These are phyloP conservation scores for Drosophila tani DNA, from an alignment of 1,140 invertebrate species.

Conservation along the genomic window DNA sequence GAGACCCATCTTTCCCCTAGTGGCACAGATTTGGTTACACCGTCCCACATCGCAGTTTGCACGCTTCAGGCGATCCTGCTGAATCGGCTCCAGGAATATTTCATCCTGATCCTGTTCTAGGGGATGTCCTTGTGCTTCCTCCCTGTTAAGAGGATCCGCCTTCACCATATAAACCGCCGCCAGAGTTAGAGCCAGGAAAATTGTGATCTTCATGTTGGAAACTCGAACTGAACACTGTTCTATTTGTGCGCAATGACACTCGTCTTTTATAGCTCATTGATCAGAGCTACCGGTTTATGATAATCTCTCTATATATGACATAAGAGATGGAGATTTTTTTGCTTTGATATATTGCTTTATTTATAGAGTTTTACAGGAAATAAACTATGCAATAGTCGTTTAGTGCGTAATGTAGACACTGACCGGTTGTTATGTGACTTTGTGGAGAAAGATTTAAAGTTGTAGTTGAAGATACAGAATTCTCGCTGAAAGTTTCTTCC, in stretches of 20 bases:
- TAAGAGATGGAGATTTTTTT: neutral
- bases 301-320: neutral
- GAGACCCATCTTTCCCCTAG: too few species aligned
- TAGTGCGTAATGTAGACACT: constrained; percentile 4
- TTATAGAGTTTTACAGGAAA: constrained; percentile 2
- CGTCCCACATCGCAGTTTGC: too few species aligned
- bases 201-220: constrained; percentile 12
- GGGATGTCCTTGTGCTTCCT: neutral
- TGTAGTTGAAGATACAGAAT: too few species aligned
- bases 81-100: too few species aligned
- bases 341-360: neutral
- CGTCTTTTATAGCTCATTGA: constrained; percentile 10
- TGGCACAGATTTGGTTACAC: too few species aligned
- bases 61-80: too few species aligned
- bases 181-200: constrained; percentile 5
- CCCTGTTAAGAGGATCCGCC: too few species aligned
- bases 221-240: neutral
- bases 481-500: too few species aligned
- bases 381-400: neutral
- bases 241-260: neutral
- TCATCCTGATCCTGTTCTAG: too few species aligned
- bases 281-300: constrained; percentile 15
- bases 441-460: neutral
- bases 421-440: constrained; percentile 4
- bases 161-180: neutral